Evolutionary conservation across 2,888 invertebrate species (phyloP).

Genomic region (Strigamia maritima): DNA sequence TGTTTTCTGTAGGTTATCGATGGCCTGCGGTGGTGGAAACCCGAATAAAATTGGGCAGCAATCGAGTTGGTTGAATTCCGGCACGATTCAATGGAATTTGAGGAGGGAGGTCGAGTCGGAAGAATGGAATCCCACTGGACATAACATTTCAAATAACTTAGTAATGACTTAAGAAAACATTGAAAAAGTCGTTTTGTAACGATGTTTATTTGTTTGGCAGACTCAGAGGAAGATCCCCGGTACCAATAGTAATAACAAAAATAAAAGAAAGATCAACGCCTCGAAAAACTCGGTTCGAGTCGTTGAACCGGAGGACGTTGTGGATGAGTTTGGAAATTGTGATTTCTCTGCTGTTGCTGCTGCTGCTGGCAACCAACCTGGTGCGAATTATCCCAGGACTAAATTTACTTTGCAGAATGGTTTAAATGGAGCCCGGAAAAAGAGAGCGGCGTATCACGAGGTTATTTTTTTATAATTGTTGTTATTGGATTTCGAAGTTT

Average conservation of each 20-base stretch:
- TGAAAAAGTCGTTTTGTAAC: neutral
- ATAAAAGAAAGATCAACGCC: neutral
- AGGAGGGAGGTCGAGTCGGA: neutral
- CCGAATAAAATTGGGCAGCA: neutral
- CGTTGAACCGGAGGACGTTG: neutral
- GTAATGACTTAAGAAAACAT: neutral
- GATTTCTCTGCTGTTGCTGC: neutral
- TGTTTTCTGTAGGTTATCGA: neutral
- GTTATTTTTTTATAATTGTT: neutral
- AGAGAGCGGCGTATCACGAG: neutral
- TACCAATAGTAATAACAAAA: neutral
- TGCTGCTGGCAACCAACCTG: neutral
- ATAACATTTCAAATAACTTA: neutral
- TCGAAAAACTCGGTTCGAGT: neutral
- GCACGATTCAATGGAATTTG: neutral
- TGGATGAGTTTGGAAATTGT: neutral
- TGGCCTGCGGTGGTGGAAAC: slow-evolving; percentile 10
- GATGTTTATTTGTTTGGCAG: no score
- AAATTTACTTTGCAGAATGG: neutral
- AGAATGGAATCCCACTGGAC: neutral
- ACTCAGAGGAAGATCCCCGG: neutral
- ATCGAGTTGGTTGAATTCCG: neutral
- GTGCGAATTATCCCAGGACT: neutral
- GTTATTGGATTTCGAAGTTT: neutral
- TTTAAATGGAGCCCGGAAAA: neutral